Evolutionary conservation across 2,113 vertebrate species (phyloP).

Genomic region (Pogonocichla stellata): DNA sequence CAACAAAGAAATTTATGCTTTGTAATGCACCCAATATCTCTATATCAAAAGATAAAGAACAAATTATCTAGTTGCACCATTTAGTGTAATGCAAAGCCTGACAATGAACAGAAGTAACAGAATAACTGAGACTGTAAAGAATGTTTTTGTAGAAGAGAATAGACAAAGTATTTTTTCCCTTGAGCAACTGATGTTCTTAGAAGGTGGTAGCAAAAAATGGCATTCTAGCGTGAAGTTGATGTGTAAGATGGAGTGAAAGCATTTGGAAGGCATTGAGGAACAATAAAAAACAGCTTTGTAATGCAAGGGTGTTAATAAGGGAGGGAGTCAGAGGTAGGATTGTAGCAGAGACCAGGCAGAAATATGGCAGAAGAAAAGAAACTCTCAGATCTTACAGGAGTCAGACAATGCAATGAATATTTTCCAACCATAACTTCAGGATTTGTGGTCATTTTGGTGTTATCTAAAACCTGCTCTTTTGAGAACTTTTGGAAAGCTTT

Average conservation of each 20-base stretch:
- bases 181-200: neutral
- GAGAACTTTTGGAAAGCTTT: neutral
- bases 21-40: neutral
- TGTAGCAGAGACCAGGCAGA: neutral
- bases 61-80: neutral
- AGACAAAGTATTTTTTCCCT: neutral
- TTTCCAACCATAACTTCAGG: neutral
- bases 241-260: neutral
- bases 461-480: neutral
- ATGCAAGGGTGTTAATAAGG: neutral
- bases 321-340: neutral
- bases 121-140: neutral
- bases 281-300: neutral
- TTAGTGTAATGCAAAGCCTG: neutral
- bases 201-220: neutral
- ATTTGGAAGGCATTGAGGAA: neutral
- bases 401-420: neutral
- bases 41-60: neutral
- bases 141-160: neutral
- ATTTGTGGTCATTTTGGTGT: neutral
- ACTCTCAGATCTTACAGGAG: neutral
- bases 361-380: neutral
- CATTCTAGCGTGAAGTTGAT: neutral
- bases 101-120: neutral
- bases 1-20: neutral